Percentiles rank a stretch among this genome's conserved stretches.
phyloP scores from a whole-genome alignment of 2,113 vertebrate species.

The Notarius lentiginosus region DNA sequence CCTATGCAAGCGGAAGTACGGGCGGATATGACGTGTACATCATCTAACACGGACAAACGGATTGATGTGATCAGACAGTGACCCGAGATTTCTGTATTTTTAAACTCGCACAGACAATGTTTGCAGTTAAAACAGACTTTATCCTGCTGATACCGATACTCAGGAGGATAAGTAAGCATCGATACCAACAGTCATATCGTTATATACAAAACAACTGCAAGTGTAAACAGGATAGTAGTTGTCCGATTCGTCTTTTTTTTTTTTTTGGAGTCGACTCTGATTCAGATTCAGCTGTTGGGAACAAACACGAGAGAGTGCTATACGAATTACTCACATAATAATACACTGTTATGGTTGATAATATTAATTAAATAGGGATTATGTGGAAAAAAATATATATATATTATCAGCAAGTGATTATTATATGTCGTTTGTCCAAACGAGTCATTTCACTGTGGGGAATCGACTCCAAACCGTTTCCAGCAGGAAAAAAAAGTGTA shows the following conservation, averaged over 20 bases:
- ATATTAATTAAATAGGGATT: not conserved
- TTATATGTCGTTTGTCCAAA: not conserved
- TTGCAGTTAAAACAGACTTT: too few species aligned
- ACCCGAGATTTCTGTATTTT: not conserved
- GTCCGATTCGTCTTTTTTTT: not conserved
- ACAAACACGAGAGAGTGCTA: not conserved
- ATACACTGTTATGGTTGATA: not conserved
- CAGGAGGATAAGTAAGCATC: not conserved
- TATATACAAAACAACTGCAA: not conserved
- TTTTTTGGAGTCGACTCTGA: not conserved
- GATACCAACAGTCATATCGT: not conserved
- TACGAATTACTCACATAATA: not conserved
- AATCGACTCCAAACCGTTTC: not conserved
- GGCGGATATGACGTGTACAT: slow-evolving; percentile 6
- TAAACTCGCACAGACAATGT: not conserved
- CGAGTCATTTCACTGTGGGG: not conserved
- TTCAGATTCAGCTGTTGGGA: not conserved
- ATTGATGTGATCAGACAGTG: not conserved
- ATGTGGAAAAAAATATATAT: not conserved
- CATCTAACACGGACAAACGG: too few species aligned
- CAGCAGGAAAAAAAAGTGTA: not conserved
- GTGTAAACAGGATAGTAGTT: not conserved
- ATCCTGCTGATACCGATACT: not conserved
- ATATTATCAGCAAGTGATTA: too few species aligned
- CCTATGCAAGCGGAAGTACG: not conserved